Conservation (phyloP, 1,140 invertebrate species). For the Atta cephalotes region DNA sequence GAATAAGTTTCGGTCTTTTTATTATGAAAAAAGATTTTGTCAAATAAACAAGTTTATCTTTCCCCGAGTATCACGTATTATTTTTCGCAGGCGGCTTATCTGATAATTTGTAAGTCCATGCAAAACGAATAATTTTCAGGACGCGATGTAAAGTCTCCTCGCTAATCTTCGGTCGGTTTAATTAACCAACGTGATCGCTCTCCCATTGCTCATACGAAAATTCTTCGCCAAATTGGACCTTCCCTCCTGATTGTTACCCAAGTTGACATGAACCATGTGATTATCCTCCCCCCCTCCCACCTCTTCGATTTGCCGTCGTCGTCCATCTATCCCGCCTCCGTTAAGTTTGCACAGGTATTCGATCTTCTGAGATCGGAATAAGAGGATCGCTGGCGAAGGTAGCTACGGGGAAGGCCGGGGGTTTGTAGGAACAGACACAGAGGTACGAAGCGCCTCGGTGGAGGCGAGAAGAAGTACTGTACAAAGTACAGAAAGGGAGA, state of each 20-base stretch:
- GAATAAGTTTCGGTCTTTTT: background rate
- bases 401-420: slow-evolving; percentile 18
- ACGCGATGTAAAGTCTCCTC: background rate
- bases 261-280: slow-evolving; percentile 65
- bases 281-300: slow-evolving; percentile 38
- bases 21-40: background rate
- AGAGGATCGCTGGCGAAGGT: slow-evolving; percentile 59
- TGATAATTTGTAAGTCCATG: slow-evolving; percentile 13
- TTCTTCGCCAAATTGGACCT: slow-evolving; percentile 47
- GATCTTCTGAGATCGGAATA: slow-evolving; percentile 63
- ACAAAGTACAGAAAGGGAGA: slow-evolving; percentile 18
- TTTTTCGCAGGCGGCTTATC: background rate
- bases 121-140: slow-evolving; percentile 39
- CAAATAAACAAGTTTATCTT: background rate
- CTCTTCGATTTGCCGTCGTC: slow-evolving; percentile 27
- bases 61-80: background rate
- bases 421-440: slow-evolving; percentile 41
- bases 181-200: slow-evolving; percentile 55
- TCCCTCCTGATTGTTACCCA: slow-evolving; percentile 54
- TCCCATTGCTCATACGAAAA: slow-evolving; percentile 55
- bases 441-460: slow-evolving; percentile 19
- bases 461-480: slow-evolving; percentile 56
- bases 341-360: slow-evolving; percentile 50
- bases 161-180: slow-evolving; percentile 42
- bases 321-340: slow-evolving; percentile 32